Conservation (phyloP, 2,797 vertebrate genomes). For the Halcyon leucocephala region DNA sequence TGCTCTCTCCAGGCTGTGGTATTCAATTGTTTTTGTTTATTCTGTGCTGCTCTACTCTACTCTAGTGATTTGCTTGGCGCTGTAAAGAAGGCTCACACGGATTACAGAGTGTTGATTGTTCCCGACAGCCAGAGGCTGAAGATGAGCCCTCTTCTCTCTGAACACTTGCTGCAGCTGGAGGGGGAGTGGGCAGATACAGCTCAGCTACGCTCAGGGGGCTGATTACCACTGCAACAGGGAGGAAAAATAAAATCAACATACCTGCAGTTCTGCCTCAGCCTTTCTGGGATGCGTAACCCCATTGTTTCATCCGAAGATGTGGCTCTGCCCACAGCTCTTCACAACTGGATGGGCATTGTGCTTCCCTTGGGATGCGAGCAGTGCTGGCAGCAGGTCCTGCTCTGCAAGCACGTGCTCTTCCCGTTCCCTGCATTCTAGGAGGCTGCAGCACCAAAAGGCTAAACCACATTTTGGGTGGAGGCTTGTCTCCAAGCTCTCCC, state of each 20-base stretch:
- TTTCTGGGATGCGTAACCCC: not conserved
- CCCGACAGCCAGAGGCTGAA: not conserved
- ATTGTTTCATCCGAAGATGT: not conserved
- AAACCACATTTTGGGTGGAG: not conserved
- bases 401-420: not conserved
- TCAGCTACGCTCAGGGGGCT: not conserved
- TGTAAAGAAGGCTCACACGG: not conserved
- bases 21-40: slow-evolving; percentile 1
- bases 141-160: not conserved
- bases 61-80: not conserved
- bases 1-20: not conserved
- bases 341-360: fast-evolving
- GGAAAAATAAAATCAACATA: not conserved
- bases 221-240: not conserved
- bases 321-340: not conserved
- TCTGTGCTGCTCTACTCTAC: not conserved
- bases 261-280: not conserved
- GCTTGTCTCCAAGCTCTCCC: not conserved
- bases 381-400: fast-evolving
- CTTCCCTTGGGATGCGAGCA: not conserved
- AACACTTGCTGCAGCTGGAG: not conserved
- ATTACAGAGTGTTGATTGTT: not conserved
- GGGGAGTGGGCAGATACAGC: not conserved
- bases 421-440: not conserved
- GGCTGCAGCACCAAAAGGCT: not conserved